Base-by-base conservation (phyloP, 2,888 invertebrate species). In the Sarcophaga rosellei region DNA sequence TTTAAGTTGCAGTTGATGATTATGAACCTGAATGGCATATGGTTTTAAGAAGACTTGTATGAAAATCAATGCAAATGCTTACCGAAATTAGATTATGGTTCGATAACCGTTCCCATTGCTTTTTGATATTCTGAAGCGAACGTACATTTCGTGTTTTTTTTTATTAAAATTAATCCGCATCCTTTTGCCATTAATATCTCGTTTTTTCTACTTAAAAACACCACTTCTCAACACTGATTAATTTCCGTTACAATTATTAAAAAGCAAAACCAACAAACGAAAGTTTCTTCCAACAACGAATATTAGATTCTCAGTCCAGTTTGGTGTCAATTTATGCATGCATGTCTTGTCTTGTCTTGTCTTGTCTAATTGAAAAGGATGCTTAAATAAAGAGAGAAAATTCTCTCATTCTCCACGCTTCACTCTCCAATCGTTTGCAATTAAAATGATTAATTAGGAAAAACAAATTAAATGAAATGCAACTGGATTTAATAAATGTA, bases 381-480 rank as follows among this genome's bases (percentile, higher is more conserved):
- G 76, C 65, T 72, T 59, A n/a, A 25, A 25, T 25, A 6, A 25
- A 35, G 35, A 35, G 35, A 35, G 6, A 35, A 35, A 35, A 35
- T 35, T 35, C 35, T 35, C 35, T 35, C 8, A 35, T 10, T 35
- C 35, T 2, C 35, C 10, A 35, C 35, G 35, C 35, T 35, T 35
- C 35, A 35, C 35, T 35, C 35, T 35, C 10, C 35, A 35, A 35
- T 35, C 35, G 35, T 35, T 35, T 70, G 25, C 12, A 53, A 53
- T 17, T 15, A 17, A 79, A 70, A 70, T 84, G 84, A 84, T 84
- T 84, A 86, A 84, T 86, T 81, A 86, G 81, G 35, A 35, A 86
- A 81, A 86, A 78, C 86, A 84, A 86, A 86, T 86, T 86, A 84
- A 78, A 53, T 65, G 69, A 75, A 86, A 86, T 35, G 35, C 35